Percentiles rank a stretch among this genome's conserved stretches.
Conservation (phyloP, 2,797 vertebrate genomes). For the Rhinella marina region DNA sequence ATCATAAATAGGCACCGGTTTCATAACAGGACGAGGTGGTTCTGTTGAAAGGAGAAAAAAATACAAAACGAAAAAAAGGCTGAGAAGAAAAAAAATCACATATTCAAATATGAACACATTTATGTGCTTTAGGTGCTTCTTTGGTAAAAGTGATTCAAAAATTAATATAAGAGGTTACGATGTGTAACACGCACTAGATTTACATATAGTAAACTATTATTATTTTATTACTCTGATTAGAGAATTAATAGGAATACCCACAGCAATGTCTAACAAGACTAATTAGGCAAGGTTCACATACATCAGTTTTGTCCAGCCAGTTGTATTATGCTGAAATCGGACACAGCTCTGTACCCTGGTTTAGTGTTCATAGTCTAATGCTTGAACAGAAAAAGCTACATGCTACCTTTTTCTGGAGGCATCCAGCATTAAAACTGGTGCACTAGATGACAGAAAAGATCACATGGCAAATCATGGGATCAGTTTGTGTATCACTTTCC, state of each 20-base stretch:
- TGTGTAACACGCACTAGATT: background rate
- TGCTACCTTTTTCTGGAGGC: no score
- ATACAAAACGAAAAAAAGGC: background rate
- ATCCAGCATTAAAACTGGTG: no score
- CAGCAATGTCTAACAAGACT: background rate
- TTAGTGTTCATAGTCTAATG: no score
- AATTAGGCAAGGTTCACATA: no score
- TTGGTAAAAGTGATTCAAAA: background rate
- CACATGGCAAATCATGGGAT: no score
- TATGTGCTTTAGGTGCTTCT: background rate
- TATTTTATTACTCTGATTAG: background rate
- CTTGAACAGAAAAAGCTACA: no score
- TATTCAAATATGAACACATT: background rate
- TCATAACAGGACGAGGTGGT: slow-evolving; percentile 85
- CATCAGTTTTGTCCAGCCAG: no score
- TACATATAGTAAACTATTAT: background rate
- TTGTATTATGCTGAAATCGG: no score
- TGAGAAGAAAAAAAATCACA: background rate
- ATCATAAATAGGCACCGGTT: slow-evolving; percentile 82
- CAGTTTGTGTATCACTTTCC: no score
- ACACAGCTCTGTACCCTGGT: no score
- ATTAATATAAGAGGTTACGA: background rate
- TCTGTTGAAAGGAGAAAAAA: slow-evolving; percentile 74
- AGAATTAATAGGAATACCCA: background rate
- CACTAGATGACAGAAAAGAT: no score